Evolutionary conservation across 2,113 vertebrate species (phyloP).

Genomic region (Ovibos moschatus): DNA sequence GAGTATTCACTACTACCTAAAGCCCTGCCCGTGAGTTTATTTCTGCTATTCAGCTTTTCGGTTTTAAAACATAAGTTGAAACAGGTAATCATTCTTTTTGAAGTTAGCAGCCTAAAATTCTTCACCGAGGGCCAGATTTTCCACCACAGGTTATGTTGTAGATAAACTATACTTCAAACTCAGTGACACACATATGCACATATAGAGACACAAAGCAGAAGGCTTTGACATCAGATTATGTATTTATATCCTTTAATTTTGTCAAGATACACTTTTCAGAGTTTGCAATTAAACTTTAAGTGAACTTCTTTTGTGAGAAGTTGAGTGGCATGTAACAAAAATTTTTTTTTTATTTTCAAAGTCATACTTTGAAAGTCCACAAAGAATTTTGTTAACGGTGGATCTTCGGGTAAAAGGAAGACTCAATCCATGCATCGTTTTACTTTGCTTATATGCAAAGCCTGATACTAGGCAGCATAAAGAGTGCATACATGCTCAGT

Average conservation of each 20-base stretch:
- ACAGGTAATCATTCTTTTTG: neutral
- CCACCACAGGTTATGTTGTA: neutral
- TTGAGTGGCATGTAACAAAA: neutral
- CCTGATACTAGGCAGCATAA: neutral
- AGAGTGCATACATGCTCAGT: neutral
- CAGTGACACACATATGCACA: neutral
- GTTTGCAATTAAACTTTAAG: neutral
- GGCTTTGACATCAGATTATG: neutral
- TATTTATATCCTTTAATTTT: neutral
- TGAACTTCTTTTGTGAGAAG: neutral
- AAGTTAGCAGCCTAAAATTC: neutral
- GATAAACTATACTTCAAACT: neutral
- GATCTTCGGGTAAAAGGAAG: neutral
- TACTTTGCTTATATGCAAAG: neutral
- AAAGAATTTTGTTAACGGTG: neutral
- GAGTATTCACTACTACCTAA: neutral
- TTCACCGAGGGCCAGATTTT: neutral
- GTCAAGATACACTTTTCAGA: neutral
- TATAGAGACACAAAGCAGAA: neutral
- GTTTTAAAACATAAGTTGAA: neutral
- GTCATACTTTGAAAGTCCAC: conserved; percentile 9
- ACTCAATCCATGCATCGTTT: neutral
- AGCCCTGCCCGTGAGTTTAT: neutral
- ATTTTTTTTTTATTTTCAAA: neutral
- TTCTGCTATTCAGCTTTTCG: neutral